Percentiles rank a stretch among this genome's conserved stretches.
Conservation (phyloP, 2,797 vertebrate species). For the Hypotaenidia okinawae region DNA sequence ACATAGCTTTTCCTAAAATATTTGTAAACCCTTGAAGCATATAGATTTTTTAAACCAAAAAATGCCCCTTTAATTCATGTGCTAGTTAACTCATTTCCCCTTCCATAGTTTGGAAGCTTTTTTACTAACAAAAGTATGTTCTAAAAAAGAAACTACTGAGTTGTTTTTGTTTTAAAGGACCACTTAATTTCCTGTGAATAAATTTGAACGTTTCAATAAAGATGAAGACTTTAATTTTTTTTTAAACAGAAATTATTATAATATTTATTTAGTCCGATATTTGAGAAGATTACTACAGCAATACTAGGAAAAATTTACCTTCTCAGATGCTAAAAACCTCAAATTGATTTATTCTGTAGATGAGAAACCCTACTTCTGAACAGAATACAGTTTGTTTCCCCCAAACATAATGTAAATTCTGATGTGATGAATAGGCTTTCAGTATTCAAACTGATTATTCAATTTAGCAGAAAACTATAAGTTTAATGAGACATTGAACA, state of each 20-base stretch:
- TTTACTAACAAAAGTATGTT: not conserved
- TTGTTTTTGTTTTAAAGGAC: not conserved
- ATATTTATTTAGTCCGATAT: not conserved
- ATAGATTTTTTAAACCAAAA: not conserved
- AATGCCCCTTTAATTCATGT: not conserved
- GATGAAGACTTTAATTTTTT: not conserved
- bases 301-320: conserved; percentile 1
- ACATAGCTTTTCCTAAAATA: not conserved
- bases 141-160: not conserved
- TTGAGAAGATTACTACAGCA: not conserved
- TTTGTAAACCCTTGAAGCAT: not conserved
- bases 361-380: not conserved
- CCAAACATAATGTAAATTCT: not conserved
- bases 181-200: not conserved
- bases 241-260: not conserved
- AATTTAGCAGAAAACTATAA: conserved; percentile 32
- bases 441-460: conserved; percentile 38
- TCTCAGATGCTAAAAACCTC: not conserved
- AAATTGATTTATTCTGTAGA: not conserved
- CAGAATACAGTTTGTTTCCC: not conserved
- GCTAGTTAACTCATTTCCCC: not conserved
- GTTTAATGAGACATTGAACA: conserved; percentile 57
- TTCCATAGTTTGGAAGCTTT: not conserved
- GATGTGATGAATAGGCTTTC: conserved; percentile 37
- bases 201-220: not conserved